Conservation (phyloP, 1,140 invertebrate species). For the Zelostemma sp. region DNA sequence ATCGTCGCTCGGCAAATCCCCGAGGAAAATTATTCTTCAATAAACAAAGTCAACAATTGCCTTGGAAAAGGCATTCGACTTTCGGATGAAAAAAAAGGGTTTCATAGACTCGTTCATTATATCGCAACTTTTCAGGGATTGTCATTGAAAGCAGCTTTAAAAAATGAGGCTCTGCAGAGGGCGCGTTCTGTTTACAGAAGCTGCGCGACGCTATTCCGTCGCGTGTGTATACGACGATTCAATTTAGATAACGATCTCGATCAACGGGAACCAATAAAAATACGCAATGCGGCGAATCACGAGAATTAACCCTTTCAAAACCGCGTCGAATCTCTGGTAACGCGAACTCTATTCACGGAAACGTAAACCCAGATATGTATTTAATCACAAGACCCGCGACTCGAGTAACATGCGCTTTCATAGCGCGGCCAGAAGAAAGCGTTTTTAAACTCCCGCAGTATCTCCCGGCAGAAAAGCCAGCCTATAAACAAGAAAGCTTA, state of each 20-base stretch:
- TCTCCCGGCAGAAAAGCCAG: slow-evolving; percentile 52
- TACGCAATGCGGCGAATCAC: slow-evolving; percentile 55
- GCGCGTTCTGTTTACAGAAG: slow-evolving; percentile 52
- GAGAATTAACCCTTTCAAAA: slow-evolving; percentile 30
- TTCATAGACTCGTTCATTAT: slow-evolving; percentile 48
- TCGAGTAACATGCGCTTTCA: no score
- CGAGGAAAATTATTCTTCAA: slow-evolving; percentile 2
- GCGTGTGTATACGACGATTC: slow-evolving; percentile 51
- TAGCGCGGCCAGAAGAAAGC: neutral
- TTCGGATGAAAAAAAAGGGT: neutral
- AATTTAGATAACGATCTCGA: slow-evolving; percentile 64
- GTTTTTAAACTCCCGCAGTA: slow-evolving; percentile 40
- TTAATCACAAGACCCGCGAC: no score
- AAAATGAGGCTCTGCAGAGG: slow-evolving; percentile 49
- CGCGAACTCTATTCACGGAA: no score
- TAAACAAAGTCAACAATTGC: slow-evolving; percentile 2
- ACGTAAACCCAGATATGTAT: no score
- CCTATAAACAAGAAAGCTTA: slow-evolving; percentile 65
- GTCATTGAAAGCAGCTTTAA: slow-evolving; percentile 57
- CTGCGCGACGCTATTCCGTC: slow-evolving; percentile 35
- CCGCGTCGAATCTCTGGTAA: neutral
- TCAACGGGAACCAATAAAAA: slow-evolving; percentile 56
- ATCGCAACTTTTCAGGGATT: slow-evolving; percentile 41
- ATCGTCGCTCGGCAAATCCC: no score
- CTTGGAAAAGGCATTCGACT: neutral